Base-by-base conservation (phyloP, 2,797 vertebrate genomes). In the Coluber constrictor region DNA sequence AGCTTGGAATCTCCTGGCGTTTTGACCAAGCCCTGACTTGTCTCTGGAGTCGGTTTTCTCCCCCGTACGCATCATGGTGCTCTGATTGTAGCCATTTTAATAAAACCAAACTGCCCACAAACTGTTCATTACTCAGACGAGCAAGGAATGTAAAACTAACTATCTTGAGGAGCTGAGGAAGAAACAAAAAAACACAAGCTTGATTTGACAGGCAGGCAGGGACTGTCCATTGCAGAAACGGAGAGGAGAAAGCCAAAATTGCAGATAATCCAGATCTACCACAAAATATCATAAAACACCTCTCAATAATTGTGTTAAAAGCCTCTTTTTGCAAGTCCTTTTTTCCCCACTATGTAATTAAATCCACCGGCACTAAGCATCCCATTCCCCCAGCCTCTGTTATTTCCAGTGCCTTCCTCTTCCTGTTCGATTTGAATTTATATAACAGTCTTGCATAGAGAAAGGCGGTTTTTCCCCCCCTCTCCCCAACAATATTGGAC, bases 201-300 rank as follows among this genome's bases (percentile, higher is more conserved):
- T 55, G 51, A 87, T 55, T 13, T 55, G 43, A 23, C 87, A 37
- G 57, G 37, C 15, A 11, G n/a, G 27, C 5, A 60, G 13, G 23
- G 32, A 27, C 11, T 0, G 20, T 12, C 32, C 1, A 23, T 6
- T 8, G 20, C 27, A 37, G 16, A 23, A 23, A 57, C 10, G 56
- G 0, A 0, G 3, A 63, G 37, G 27, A 8, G 47, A 47, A 47
- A 59, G 15, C 54, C 29, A 89, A 89, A 90, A 16, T 7, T 20
- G 91, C 0, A 55, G 91, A 79, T 0, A 6, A 0, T 29, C 86
- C 87, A 89, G 93, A 92, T 32, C 88, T n/a, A 79, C 0, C 55
- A 27, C 43, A 16, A 29, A 10, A 0, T 0, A 83, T 11, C 0
- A 0, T 57, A 11, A 57, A 63, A 63, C 3, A 3, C 90, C 92